Conservation (phyloP, 92 coral and sea anemone genomes). For the Zoanthus sansibaricus region DNA sequence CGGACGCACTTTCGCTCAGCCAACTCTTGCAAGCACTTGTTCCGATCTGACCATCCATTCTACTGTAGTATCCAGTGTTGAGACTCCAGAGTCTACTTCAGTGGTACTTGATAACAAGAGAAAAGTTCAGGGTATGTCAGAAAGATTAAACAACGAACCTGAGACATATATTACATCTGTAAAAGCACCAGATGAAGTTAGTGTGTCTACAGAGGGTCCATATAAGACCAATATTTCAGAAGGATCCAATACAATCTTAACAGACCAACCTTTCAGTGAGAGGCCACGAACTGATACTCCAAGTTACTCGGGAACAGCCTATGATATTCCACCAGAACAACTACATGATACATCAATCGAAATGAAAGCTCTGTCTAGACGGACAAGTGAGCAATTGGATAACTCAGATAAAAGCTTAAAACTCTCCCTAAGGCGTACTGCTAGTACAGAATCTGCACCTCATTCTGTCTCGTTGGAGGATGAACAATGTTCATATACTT, state of each 20-base stretch:
- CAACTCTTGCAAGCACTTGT: slow-evolving; percentile 41
- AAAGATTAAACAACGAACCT: not conserved
- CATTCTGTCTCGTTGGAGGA: not conserved
- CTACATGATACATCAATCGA: not conserved
- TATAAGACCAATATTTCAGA: not conserved
- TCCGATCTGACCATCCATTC: not conserved
- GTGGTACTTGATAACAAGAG: not conserved
- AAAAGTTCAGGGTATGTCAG: not conserved
- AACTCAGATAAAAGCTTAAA: not conserved
- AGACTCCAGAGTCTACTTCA: not conserved
- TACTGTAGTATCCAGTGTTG: not conserved
- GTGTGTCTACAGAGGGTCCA: not conserved
- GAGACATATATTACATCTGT: not conserved
- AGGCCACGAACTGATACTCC: not conserved
- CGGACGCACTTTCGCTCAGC: slow-evolving; percentile 73
- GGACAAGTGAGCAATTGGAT: not conserved
- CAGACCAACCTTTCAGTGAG: not conserved
- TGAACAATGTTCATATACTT: not conserved
- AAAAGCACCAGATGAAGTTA: not conserved
- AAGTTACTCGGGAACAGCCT: not conserved
- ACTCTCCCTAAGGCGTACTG: not conserved
- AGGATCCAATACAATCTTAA: not conserved
- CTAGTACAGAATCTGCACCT: not conserved
- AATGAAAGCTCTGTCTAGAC: not conserved
- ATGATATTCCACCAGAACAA: not conserved